These are phyloP conservation scores for Bufo gargarizans DNA, from an alignment of 2,113 vertebrate species.

Conservation along the genomic window DNA sequence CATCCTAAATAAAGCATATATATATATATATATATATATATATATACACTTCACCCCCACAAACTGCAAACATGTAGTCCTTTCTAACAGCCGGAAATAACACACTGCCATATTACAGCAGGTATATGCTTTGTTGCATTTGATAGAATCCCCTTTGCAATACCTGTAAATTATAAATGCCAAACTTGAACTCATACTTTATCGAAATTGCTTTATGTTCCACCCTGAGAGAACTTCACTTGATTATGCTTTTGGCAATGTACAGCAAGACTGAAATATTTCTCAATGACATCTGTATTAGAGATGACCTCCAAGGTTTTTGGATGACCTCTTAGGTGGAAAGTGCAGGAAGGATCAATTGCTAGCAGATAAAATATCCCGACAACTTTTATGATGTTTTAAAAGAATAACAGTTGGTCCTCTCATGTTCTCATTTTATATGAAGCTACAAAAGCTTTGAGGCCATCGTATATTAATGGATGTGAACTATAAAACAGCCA, in stretches of 20 bases:
- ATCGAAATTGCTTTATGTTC: neutral
- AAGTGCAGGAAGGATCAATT: conserved; percentile 17
- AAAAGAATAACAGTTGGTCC: conserved; percentile 14
- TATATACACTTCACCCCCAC: too few species aligned
- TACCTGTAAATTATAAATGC: neutral
- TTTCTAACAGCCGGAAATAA: too few species aligned
- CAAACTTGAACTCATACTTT: neutral
- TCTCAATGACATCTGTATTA: neutral
- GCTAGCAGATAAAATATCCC: conserved; percentile 39
- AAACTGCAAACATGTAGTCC: too few species aligned
- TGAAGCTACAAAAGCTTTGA: conserved; percentile 26
- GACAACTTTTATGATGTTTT: conserved; percentile 40
- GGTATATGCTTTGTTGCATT: neutral
- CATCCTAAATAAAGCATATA: too few species aligned
- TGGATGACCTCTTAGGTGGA: neutral
- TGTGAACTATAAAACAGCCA: conserved; percentile 35
- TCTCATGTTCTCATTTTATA: conserved; percentile 40
- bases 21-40: too few species aligned
- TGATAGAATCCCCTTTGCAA: neutral
- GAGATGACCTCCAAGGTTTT: conserved; percentile 22
- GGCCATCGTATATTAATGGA: conserved; percentile 33
- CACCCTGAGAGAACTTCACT: neutral
- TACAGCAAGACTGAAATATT: neutral
- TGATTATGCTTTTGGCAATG: neutral
- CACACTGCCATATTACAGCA: neutral